A percentile compares a stretch with the other conserved stretches of the same genome.
phyloP scores from a whole-genome alignment of 2,113 vertebrate genomes.

The Corynorhinus townsendii region DNA sequence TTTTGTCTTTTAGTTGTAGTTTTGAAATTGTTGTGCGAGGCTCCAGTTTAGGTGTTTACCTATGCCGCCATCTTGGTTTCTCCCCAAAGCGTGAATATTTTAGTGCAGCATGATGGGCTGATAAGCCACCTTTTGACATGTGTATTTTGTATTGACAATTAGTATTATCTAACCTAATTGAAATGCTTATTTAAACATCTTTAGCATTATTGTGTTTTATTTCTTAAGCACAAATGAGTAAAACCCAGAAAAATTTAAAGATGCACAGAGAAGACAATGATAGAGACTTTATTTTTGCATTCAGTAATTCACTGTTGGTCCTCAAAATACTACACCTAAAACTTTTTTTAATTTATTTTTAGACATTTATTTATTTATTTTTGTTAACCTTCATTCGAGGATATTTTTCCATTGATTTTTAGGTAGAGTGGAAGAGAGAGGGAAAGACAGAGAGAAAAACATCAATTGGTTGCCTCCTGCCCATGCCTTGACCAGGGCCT shows the following conservation, averaged over 20 bases:
- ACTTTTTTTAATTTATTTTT: background rate
- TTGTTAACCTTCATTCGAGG: too few species aligned
- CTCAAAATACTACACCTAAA: background rate
- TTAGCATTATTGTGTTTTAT: background rate
- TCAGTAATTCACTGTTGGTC: background rate
- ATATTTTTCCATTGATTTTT: too few species aligned
- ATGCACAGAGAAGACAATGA: background rate
- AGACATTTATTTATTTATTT: too few species aligned
- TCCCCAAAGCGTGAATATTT: background rate
- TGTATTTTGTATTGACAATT: background rate
- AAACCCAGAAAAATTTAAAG: background rate
- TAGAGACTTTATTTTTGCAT: background rate
- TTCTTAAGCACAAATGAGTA: slow-evolving; percentile 23
- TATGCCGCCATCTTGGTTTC: too few species aligned
- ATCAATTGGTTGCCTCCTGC: too few species aligned
- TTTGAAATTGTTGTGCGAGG: too few species aligned
- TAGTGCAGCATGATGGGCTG: background rate
- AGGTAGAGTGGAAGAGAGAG: too few species aligned
- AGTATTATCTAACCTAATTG: background rate
- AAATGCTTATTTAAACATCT: slow-evolving; percentile 15
- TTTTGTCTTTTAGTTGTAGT: too few species aligned
- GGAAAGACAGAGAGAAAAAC: too few species aligned
- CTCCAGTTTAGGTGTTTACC: too few species aligned
- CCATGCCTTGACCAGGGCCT: too few species aligned
- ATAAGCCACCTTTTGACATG: background rate